phyloP scores from a whole-genome alignment of 2,113 vertebrate genomes.

The Lampris incognitus region DNA sequence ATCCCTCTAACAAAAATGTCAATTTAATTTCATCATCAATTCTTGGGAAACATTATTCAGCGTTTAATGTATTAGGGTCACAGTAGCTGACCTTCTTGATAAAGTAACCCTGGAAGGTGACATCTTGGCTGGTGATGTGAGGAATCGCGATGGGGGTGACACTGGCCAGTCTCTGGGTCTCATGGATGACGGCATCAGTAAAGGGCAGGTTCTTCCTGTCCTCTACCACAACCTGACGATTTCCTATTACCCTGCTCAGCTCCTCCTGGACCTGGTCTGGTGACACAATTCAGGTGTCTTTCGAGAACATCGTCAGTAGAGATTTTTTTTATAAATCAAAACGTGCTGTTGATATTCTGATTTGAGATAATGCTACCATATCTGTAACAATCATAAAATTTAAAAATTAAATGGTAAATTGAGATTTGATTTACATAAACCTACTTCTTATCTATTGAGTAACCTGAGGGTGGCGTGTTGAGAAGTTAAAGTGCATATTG shows the following conservation, averaged over 20 bases:
- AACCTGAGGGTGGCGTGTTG: too few relatives aligned
- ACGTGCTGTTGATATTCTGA: too few relatives aligned
- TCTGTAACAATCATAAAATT: too few relatives aligned
- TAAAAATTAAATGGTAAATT: too few relatives aligned
- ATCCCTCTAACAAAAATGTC: too few relatives aligned
- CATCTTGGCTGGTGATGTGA: slow-evolving; percentile 59
- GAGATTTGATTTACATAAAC: too few relatives aligned
- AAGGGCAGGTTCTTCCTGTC: slow-evolving; percentile 74
- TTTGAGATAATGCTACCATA: too few relatives aligned
- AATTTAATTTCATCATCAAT: neutral
- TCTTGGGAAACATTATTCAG: neutral
- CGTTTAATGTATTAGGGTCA: neutral
- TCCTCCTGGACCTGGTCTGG: slow-evolving; percentile 77
- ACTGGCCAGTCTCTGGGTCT: slow-evolving; percentile 75
- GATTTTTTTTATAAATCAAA: too few relatives aligned
- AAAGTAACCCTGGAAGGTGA: slow-evolving; percentile 63
- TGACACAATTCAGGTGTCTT: neutral
- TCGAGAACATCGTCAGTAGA: too few relatives aligned
- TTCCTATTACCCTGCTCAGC: slow-evolving; percentile 68
- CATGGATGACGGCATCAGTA: slow-evolving; percentile 79
- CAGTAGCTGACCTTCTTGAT: slow-evolving; percentile 49
- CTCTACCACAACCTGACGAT: slow-evolving; percentile 54
- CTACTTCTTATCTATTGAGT: too few relatives aligned
- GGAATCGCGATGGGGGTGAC: slow-evolving; percentile 63
- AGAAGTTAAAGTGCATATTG: too few relatives aligned